These are phyloP conservation scores for Linnaemya tessellans DNA, from an alignment of 2,888 invertebrate species.

Conservation along the genomic window DNA sequence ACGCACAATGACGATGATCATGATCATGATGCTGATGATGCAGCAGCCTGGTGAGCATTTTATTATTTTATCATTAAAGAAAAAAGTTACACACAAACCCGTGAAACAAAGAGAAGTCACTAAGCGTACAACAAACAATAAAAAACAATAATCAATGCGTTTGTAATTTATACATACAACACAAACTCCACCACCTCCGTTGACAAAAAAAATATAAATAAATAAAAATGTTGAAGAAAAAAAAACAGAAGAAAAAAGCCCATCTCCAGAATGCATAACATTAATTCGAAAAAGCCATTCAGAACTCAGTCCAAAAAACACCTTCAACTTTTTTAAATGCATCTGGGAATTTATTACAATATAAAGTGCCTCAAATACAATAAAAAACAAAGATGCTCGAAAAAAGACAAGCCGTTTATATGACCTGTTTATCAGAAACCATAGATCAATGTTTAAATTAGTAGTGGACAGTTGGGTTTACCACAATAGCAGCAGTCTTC, in stretches of 20 bases:
- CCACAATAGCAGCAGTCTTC: constrained; percentile 13
- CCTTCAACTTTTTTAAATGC: constrained; percentile 58
- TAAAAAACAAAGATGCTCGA: constrained; percentile 41
- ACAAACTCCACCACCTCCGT: constrained; percentile 53
- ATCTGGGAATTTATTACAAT: constrained; percentile 61
- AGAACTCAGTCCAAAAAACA: constrained; percentile 25
- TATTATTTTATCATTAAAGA: constrained; percentile 76
- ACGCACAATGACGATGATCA: constrained; percentile 73
- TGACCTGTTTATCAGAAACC: constrained; percentile 72
- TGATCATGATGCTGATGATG: constrained; percentile 65
- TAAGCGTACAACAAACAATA: constrained; percentile 50
- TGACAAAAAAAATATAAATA: constrained; percentile 51
- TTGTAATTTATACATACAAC: constrained; percentile 78
- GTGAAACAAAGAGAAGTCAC: constrained; percentile 52
- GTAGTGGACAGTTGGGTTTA: constrained; percentile 53
- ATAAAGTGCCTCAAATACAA: constrained; percentile 51
- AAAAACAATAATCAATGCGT: constrained; percentile 71
- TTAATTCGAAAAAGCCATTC: constrained; percentile 19
- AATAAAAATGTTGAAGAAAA: constrained; percentile 30
- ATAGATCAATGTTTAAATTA: constrained; percentile 74
- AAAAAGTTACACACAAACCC: constrained; percentile 17
- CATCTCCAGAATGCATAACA: constrained; percentile 29
- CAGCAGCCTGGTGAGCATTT: constrained; percentile 80
- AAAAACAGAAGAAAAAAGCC: constrained; percentile 5
- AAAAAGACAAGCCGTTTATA: constrained; percentile 56